These are phyloP conservation scores for Heterocephalus glaber DNA, from an alignment of 2,113 vertebrate species.

Conservation along the genomic window DNA sequence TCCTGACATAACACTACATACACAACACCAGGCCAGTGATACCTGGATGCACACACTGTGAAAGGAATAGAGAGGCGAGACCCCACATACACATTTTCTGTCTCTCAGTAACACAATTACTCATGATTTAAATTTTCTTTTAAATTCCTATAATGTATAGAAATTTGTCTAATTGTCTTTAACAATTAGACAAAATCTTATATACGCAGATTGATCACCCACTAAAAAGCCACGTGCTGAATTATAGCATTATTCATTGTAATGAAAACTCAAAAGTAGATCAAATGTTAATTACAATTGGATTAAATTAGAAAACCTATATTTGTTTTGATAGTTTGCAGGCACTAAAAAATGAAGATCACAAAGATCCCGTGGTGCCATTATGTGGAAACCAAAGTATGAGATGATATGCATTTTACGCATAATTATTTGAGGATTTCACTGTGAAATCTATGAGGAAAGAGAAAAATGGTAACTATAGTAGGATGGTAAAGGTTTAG, in stretches of 20 bases:
- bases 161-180: conserved; percentile 26
- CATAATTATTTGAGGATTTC: neutral
- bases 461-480: neutral
- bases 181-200: conserved; percentile 20
- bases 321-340: neutral
- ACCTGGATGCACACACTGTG: neutral
- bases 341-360: conserved; percentile 15
- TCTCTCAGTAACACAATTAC: neutral
- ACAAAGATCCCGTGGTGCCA: neutral
- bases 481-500: conserved; percentile 2
- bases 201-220: neutral
- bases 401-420: neutral
- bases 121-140: conserved; percentile 53
- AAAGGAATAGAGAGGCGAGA: neutral
- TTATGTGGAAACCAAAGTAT: neutral
- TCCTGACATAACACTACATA: neutral
- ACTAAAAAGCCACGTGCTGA: neutral
- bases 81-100: neutral
- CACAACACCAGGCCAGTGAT: neutral
- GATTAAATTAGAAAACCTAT: conserved; percentile 29
- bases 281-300: neutral
- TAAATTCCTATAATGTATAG: neutral
- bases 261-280: conserved; percentile 43
- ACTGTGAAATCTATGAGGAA: neutral
- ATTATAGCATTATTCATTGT: neutral